These are phyloP conservation scores for Oryzias melastigma DNA, from an alignment of 2,113 vertebrate species.

Conservation along the genomic window DNA sequence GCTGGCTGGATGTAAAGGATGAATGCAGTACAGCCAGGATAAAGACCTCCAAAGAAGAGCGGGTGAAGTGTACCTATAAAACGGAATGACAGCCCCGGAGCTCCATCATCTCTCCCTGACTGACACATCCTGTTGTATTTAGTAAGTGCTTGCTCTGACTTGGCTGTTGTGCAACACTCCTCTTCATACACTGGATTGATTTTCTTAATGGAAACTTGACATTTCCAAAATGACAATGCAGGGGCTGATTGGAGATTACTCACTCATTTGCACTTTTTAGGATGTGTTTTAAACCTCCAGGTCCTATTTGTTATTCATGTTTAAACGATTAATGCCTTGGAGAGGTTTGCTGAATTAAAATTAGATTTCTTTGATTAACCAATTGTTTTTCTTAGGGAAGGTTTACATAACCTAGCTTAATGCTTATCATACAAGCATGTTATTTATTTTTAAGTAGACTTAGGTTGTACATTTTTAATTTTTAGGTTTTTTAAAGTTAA, in stretches of 20 bases:
- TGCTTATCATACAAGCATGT: neutral
- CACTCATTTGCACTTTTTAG: neutral
- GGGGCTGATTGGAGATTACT: neutral
- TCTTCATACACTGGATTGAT: constrained; percentile 2
- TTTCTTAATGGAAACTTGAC: neutral
- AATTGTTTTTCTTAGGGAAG: constrained; percentile 20
- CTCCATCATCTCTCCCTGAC: constrained; percentile 13
- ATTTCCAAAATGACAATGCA: neutral
- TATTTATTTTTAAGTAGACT: too few relatives aligned
- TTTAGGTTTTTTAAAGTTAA: too few relatives aligned
- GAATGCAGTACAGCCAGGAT: neutral
- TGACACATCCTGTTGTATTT: constrained; percentile 1
- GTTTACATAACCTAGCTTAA: neutral
- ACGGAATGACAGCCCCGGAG: neutral
- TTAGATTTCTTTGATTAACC: neutral
- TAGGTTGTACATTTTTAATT: too few relatives aligned
- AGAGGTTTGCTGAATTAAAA: neutral
- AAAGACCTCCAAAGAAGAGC: neutral
- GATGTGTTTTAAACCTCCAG: neutral
- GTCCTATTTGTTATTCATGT: neutral
- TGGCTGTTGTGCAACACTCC: constrained; percentile 1
- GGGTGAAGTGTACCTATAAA: neutral
- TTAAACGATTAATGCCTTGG: neutral
- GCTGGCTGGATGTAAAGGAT: neutral
- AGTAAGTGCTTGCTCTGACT: constrained; percentile 9